Base-by-base conservation (phyloP, 2,797 vertebrate species). In the Nyctalus aviator region DNA sequence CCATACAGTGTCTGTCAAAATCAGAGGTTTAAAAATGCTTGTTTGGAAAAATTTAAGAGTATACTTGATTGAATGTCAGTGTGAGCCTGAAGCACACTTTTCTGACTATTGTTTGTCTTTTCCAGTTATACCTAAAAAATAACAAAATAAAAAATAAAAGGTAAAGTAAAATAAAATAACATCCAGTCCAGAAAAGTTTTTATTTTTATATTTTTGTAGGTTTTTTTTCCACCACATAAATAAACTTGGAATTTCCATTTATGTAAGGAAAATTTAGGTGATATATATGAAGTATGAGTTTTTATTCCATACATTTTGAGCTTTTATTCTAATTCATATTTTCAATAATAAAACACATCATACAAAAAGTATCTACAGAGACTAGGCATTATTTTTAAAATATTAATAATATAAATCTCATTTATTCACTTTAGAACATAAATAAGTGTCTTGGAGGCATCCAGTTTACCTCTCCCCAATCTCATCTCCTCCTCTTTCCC, bases 11-110 rank as follows among this genome's bases (percentile, higher is more conserved):
- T 20, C 57, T 93, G 50, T 62, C 75, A 53, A 32, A 93, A 94
- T 37, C 5, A 75, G 90, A 86, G 59, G 4, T n/a, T 83, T 88
- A 20, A 79, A 15, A 59, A 68, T 79, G 8, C 6, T 23, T 84
- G 12, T 81, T 78, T 64, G n/a, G 14, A 76, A 35, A 83, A 96
- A 95, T 85, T 95, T 59, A 91, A 88, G 25, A 78, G 20, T 20
- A 8, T 37, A 13, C 46, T 86, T 64, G 83, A 20, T 53, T 83
- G 35, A 69, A 81, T 15, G 46, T 77, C 27, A 81, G 4, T 3
- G 11, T 57, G 69, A 82, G 20, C 15, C 1, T 57, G 21, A 85
- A 75, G 30, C 5, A 32, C 15, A 71, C 13, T 44, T 57, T 88
- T 88, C 13, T 8, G 17, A 76, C 84, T 69, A 25, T 17, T 94